Evolutionary conservation across 2,888 invertebrate species (phyloP).

Genomic region (Pammene aurita): DNA sequence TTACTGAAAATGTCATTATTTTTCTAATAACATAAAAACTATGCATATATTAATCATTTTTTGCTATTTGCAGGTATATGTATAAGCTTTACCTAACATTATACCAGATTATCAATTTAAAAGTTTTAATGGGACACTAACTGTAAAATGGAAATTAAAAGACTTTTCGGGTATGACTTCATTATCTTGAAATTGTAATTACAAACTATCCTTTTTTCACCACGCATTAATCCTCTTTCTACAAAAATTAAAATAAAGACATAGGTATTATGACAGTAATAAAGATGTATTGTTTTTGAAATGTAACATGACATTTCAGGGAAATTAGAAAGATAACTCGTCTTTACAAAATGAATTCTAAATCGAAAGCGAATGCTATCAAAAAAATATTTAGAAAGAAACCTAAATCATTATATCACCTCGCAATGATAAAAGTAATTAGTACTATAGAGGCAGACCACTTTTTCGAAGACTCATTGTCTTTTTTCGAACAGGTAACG

Average conservation of each 20-base stretch:
- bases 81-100: too few relatives aligned
- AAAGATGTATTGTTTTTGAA: background rate
- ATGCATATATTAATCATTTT: constrained; percentile 4
- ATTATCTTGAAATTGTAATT: constrained; percentile 10
- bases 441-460: constrained; percentile 2
- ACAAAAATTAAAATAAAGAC: background rate
- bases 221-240: constrained; percentile 15
- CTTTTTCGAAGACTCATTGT: constrained; percentile 11
- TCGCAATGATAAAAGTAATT: constrained; percentile 14
- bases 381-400: constrained; percentile 9
- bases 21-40: background rate
- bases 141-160: constrained; percentile 9
- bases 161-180: constrained; percentile 2
- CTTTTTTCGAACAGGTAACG: constrained; percentile 10
- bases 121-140: constrained; percentile 2
- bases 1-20: background rate
- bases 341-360: constrained; percentile 9
- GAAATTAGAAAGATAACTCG: background rate
- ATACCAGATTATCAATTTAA: constrained; percentile 13
- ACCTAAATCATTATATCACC: constrained; percentile 12
- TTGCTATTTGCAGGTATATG: constrained; percentile 10
- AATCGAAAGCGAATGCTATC: constrained; percentile 7
- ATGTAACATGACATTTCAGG: constrained; percentile 5
- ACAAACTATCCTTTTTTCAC: constrained; percentile 5
- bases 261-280: constrained; percentile 10